Evolutionary conservation across 2,113 vertebrate genomes (phyloP).

Genomic region (Nerophis lumbriciformis): DNA sequence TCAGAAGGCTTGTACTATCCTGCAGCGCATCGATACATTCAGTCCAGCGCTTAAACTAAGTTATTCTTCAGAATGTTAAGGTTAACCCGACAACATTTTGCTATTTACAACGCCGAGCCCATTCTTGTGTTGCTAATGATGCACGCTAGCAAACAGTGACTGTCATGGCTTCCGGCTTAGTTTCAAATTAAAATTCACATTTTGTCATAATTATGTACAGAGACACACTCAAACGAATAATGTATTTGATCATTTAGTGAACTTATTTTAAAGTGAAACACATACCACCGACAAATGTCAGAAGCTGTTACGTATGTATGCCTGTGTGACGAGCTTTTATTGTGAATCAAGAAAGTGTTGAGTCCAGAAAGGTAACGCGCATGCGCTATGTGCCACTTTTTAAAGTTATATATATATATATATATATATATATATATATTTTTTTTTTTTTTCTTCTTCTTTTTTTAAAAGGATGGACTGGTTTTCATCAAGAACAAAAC

Average conservation of each 20-base stretch:
- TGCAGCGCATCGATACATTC: not conserved
- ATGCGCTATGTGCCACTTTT: slow-evolving; percentile 7
- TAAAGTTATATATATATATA: too few species aligned
- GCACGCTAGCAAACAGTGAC: slow-evolving; percentile 4
- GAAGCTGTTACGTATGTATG: too few species aligned
- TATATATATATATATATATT: too few species aligned
- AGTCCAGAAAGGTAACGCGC: slow-evolving; percentile 3
- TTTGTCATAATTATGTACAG: too few species aligned
- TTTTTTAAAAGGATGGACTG: not conserved
- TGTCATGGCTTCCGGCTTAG: slow-evolving; percentile 19
- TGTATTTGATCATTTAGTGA: too few species aligned
- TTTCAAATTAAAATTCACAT: slow-evolving; percentile 37
- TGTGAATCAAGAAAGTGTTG: slow-evolving; percentile 5
- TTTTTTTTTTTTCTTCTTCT: too few species aligned
- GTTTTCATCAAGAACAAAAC: not conserved
- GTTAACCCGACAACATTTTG: not conserved
- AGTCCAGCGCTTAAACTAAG: slow-evolving; percentile 9
- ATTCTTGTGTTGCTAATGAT: slow-evolving; percentile 22
- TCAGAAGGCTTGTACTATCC: not conserved
- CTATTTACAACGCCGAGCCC: slow-evolving; percentile 9
- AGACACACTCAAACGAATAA: too few species aligned
- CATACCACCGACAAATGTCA: too few species aligned
- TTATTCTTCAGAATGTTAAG: not conserved
- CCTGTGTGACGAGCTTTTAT: slow-evolving; percentile 2
- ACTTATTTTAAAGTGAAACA: too few species aligned